phyloP scores from a whole-genome alignment of 2,113 vertebrate genomes.

The human (Homo sapiens) region DNA sequence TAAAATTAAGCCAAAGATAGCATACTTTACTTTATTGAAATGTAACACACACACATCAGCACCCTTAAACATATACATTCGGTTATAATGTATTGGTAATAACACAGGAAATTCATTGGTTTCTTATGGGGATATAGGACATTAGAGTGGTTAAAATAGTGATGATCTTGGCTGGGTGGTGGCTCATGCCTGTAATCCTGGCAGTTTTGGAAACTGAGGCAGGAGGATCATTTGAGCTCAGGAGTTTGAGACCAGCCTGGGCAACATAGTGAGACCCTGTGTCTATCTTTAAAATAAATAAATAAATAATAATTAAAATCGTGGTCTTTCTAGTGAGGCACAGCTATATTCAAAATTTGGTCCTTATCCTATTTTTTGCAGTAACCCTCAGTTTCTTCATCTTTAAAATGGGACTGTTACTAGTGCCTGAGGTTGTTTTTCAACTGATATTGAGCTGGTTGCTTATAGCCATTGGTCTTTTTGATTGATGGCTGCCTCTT shows the following conservation, averaged over 20 bases:
- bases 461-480: not conserved
- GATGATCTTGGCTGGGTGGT: no score
- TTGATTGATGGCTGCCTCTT: not conserved
- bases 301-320: not conserved
- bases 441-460: accelerated
- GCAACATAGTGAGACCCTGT: no score
- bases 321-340: not conserved
- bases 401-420: not conserved
- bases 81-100: not conserved
- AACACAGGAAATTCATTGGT: not conserved
- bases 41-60: not conserved
- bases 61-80: not conserved
- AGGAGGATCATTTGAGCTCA: no score
- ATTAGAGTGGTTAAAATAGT: not conserved
- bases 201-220: no score
- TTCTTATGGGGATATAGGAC: not conserved
- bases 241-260: no score
- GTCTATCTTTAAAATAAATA: no score
- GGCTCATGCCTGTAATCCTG: no score
- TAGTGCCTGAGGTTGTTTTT: accelerated
- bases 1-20: not conserved
- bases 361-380: accelerated
- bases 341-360: not conserved
- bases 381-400: not conserved
- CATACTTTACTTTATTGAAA: not conserved